Evolutionary conservation across 2,888 invertebrate genomes (phyloP).

Genomic region (Steinernema hermaphroditum): DNA sequence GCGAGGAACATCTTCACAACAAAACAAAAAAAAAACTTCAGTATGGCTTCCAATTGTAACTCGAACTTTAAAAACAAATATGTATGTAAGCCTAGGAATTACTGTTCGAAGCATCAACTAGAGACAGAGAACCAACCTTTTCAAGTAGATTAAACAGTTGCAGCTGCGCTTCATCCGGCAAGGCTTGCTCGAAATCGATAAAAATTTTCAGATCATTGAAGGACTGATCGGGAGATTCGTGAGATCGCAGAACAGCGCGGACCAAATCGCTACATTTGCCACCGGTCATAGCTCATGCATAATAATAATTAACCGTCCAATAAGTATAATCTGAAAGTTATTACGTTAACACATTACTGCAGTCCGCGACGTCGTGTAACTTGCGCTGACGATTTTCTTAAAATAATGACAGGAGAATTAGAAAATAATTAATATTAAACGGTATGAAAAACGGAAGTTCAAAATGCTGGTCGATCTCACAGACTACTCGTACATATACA

Average conservation of each 20-base stretch:
- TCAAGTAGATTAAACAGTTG: constrained; percentile 13
- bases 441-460: too few relatives aligned
- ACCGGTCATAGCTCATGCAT: constrained; percentile 8
- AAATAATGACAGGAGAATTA: too few relatives aligned
- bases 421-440: too few relatives aligned
- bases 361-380: too few relatives aligned
- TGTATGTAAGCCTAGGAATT: background rate
- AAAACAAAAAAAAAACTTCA: too few relatives aligned
- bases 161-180: constrained; percentile 3
- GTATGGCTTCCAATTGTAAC: too few relatives aligned
- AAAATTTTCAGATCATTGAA: constrained; percentile 17
- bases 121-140: constrained; percentile 3
- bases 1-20: too few relatives aligned
- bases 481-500: too few relatives aligned
- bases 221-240: constrained; percentile 6
- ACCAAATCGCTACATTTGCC: constrained; percentile 16
- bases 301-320: background rate
- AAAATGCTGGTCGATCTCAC: too few relatives aligned
- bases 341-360: too few relatives aligned
- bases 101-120: too few relatives aligned
- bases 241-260: constrained; percentile 1
- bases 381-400: too few relatives aligned
- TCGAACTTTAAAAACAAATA: background rate
- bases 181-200: background rate
- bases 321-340: constrained; percentile 12